phyloP scores from a whole-genome alignment of 2,797 vertebrate genomes.

The Petrocephalus sullivani region DNA sequence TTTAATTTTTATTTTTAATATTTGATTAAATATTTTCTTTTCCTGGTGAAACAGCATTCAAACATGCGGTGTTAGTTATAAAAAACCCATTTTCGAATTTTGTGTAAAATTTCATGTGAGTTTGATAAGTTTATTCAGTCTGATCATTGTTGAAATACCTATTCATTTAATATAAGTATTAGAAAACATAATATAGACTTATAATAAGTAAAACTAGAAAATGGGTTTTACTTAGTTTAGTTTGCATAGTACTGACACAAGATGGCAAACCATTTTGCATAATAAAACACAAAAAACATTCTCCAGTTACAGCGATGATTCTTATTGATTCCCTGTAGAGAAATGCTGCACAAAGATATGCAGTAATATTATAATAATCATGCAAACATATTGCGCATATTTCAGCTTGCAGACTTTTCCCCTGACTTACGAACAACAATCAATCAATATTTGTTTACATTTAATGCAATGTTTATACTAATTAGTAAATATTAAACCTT shows the following conservation, averaged over 20 bases:
- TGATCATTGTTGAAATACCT: background rate
- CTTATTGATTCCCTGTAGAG: background rate
- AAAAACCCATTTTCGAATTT: background rate
- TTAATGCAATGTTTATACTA: background rate
- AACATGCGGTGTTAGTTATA: background rate
- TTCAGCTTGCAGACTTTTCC: background rate
- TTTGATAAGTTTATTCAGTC: background rate
- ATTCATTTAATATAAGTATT: background rate
- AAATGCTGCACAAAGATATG: background rate
- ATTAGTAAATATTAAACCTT: background rate
- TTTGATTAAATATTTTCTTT: background rate
- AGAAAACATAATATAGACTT: background rate
- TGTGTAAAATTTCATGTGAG: background rate
- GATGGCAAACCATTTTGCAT: background rate
- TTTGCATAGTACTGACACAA: background rate
- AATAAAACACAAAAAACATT: background rate
- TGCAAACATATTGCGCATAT: background rate
- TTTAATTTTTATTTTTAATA: background rate
- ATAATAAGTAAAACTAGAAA: background rate
- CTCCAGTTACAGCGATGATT: background rate
- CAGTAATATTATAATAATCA: background rate
- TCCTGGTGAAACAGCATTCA: background rate
- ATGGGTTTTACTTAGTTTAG: background rate
- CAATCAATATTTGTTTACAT: background rate
- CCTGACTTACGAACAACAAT: background rate